phyloP scores from a whole-genome alignment of 2,113 vertebrate genomes.

The Chlorodrepanis virens region DNA sequence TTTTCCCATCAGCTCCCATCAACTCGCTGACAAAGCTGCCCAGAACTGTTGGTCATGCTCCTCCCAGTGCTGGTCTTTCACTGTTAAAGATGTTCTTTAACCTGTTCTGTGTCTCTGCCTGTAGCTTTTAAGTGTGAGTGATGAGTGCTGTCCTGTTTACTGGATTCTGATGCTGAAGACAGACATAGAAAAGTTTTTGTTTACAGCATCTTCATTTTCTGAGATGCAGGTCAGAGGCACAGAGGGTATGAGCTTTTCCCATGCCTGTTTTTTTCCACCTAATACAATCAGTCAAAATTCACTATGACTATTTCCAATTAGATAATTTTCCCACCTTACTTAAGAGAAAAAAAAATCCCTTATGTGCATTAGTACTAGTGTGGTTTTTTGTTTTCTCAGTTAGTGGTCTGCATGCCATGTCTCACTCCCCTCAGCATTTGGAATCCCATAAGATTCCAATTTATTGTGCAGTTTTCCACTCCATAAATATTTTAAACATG shows the following conservation, averaged over 20 bases:
- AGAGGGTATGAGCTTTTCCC: neutral
- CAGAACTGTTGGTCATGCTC: neutral
- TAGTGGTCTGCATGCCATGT: neutral
- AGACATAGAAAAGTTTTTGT: neutral
- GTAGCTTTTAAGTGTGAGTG: neutral
- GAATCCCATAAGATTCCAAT: neutral
- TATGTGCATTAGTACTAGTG: neutral
- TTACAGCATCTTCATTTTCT: neutral
- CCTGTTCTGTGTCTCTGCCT: neutral
- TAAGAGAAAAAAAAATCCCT: neutral
- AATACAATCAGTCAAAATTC: neutral
- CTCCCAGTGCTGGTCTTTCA: neutral
- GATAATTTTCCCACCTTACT: neutral
- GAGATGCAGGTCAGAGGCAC: neutral
- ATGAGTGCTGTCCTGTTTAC: neutral
- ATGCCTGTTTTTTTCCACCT: neutral
- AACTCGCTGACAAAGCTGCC: rapidly evolving
- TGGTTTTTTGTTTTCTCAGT: neutral
- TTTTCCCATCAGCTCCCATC: neutral
- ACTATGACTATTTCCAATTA: neutral
- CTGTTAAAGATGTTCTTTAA: neutral
- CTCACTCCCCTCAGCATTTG: neutral
- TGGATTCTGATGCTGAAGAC: neutral
- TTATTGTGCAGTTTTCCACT: neutral
- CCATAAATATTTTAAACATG: neutral